phyloP scores from a whole-genome alignment of 2,888 invertebrate genomes.

The Brenthis hecate region DNA sequence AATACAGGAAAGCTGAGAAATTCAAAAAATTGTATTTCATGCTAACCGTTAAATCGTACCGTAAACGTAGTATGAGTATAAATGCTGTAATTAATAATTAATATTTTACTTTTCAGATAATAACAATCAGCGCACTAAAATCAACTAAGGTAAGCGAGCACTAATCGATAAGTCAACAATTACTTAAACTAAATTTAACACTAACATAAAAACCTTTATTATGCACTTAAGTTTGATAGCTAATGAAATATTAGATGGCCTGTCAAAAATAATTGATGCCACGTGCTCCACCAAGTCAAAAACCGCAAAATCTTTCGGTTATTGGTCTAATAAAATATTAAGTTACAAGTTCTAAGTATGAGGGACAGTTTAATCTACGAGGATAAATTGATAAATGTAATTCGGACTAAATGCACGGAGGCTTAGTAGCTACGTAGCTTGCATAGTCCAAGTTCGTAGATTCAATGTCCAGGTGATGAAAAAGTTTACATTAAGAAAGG shows the following conservation, averaged over 20 bases:
- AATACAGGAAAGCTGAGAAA: no score
- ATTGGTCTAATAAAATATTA: conserved; percentile 17
- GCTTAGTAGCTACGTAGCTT: no score
- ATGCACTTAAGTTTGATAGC: not conserved
- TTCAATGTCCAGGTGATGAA: not conserved
- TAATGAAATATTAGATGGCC: conserved; percentile 14
- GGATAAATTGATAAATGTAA: conserved; percentile 5
- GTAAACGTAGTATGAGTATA: no score
- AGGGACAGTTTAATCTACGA: conserved; percentile 9
- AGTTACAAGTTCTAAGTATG: conserved; percentile 20
- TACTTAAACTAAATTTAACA: not conserved
- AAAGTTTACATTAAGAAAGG: not conserved
- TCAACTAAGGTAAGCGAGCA: no score
- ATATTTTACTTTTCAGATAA: no score
- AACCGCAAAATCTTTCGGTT: conserved; percentile 21
- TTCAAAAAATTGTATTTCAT: no score
- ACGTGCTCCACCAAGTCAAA: conserved; percentile 17
- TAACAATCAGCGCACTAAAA: no score
- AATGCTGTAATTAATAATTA: no score
- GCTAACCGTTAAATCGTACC: no score
- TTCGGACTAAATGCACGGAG: not conserved
- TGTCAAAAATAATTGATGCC: conserved; percentile 22
- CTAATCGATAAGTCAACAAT: no score
- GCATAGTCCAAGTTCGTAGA: not conserved
- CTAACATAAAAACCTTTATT: conserved; percentile 4